These are phyloP conservation scores for Sphaeramia orbicularis DNA, from an alignment of 2,797 vertebrate species.

Conservation along the genomic window DNA sequence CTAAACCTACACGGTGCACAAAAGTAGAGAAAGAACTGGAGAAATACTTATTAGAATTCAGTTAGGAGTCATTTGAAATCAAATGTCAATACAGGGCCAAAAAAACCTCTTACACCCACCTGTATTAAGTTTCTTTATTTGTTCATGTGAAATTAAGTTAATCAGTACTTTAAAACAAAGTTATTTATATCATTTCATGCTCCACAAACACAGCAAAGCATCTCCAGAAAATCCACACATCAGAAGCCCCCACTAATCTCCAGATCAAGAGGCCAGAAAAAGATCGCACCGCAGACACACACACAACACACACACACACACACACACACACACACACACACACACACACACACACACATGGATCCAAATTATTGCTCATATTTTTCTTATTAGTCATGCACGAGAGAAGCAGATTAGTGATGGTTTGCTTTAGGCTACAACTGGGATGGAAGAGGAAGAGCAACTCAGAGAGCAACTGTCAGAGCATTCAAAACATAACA, in stretches of 20 bases:
- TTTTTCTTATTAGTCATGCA: constrained; percentile 73
- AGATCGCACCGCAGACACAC: too few relatives aligned
- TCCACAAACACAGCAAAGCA: constrained; percentile 2
- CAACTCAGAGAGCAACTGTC: constrained; percentile 15
- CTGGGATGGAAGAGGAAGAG: constrained; percentile 20
- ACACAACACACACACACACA: too few relatives aligned
- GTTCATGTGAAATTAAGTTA: not conserved
- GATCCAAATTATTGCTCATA: constrained; percentile 50
- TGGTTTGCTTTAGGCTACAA: constrained; percentile 40
- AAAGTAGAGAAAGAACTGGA: not conserved
- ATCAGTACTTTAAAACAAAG: not conserved
- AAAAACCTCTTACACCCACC: not conserved
- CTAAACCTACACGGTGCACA: not conserved
- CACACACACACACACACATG: constrained; percentile 10
- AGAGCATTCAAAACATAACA: constrained; percentile 5
- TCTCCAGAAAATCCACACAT: constrained; percentile 13
- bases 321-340: too few relatives aligned
- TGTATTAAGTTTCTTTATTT: not conserved
- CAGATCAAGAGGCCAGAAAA: constrained; percentile 11
- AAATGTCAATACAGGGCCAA: not conserved
- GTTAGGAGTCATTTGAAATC: not conserved
- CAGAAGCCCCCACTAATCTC: not conserved
- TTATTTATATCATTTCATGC: not conserved
- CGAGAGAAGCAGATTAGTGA: constrained; percentile 51
- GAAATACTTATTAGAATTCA: not conserved